These are phyloP conservation scores for Archips crataeganus DNA, from an alignment of 2,888 invertebrate genomes.

Conservation along the genomic window DNA sequence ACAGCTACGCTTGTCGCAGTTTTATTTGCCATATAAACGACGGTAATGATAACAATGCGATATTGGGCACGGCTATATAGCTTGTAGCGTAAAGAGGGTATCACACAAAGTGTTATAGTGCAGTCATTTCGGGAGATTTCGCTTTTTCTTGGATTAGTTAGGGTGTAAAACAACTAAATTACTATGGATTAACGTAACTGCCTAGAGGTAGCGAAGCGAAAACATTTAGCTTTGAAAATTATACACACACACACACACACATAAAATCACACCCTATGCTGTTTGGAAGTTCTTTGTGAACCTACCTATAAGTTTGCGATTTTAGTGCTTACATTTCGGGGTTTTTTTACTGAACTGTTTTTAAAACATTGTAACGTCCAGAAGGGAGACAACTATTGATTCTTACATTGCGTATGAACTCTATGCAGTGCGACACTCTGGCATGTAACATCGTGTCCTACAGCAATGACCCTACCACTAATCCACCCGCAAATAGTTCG, in stretches of 20 bases:
- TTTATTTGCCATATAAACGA: slow-evolving; percentile 3
- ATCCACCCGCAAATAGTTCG: neutral
- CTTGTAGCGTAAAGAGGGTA: neutral
- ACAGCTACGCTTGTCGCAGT: neutral
- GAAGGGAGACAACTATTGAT: no score
- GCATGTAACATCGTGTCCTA: neutral
- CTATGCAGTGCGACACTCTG: no score
- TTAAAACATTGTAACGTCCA: no score
- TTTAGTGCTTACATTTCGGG: no score
- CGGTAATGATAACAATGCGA: slow-evolving; percentile 1
- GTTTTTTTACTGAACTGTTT: no score
- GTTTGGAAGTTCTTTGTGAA: no score
- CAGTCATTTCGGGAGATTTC: neutral
- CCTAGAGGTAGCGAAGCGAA: no score
- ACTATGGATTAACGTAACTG: neutral
- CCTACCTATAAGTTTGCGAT: no score
- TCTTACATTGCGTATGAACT: no score
- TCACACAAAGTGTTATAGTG: neutral
- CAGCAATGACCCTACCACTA: neutral
- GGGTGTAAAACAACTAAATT: neutral
- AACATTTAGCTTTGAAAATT: no score
- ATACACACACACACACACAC: no score
- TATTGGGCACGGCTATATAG: neutral
- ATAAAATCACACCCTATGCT: no score
- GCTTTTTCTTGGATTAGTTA: neutral